A percentile compares a stretch with the other conserved stretches of the same genome.
Conservation (phyloP, 1,140 invertebrate genomes). For the Condylostylus longicornis region DNA sequence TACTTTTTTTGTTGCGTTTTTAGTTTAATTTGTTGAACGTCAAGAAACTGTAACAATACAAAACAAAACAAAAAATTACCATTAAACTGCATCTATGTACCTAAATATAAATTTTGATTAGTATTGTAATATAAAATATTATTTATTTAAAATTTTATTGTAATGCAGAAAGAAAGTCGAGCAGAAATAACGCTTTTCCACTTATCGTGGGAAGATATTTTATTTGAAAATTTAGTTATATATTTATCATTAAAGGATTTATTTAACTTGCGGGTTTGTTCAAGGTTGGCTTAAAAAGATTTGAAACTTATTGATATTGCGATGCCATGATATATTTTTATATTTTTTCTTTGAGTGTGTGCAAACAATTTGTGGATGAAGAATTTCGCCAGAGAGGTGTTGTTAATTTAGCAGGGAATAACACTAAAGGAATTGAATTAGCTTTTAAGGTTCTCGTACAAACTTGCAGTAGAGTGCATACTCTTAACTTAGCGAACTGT, state of each 20-base stretch:
- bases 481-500: slow-evolving; percentile 37
- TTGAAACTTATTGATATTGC: no score
- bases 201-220: slow-evolving; percentile 41
- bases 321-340: no score
- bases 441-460: slow-evolving; percentile 33
- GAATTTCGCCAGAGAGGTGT: slow-evolving; percentile 16
- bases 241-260: slow-evolving; percentile 36
- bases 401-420: slow-evolving; percentile 21
- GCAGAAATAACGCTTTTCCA: slow-evolving; percentile 32
- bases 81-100: no score
- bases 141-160: no score
- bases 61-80: no score
- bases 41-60: no score
- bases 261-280: slow-evolving; percentile 40
- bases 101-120: no score
- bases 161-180: no score
- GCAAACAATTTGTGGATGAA: slow-evolving; percentile 15
- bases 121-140: no score
- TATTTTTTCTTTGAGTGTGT: no score
- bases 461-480: slow-evolving; percentile 33
- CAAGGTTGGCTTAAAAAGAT: slow-evolving; percentile 31
- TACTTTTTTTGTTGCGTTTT: no score
- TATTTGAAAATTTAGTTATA: slow-evolving; percentile 35
- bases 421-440: slow-evolving; percentile 15
- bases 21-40: no score